Conservation (phyloP, 2,113 vertebrate genomes). For the Oreotragus oreotragus region DNA sequence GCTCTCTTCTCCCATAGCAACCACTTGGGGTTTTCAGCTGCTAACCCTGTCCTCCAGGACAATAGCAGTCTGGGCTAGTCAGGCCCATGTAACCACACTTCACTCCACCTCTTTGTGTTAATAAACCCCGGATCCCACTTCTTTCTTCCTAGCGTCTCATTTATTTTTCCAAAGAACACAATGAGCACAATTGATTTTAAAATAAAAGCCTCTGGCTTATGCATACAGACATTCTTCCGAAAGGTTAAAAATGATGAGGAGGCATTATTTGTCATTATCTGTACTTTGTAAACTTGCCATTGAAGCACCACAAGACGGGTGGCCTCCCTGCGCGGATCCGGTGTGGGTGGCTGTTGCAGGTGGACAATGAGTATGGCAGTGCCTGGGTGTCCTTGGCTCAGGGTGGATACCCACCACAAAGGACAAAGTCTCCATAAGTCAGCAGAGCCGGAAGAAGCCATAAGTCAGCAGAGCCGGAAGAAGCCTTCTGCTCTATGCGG, state of each 20-base stretch:
- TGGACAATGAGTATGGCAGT: background rate
- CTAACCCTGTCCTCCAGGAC: constrained; percentile 23
- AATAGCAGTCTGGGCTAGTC: background rate
- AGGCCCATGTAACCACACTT: background rate
- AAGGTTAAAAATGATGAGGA: constrained; percentile 56
- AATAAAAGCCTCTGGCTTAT: constrained; percentile 61
- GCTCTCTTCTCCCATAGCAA: constrained; percentile 10
- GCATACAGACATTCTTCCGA: constrained; percentile 61
- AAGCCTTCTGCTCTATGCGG: background rate
- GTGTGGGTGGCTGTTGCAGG: background rate
- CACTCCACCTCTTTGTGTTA: constrained; percentile 5
- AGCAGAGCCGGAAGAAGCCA: background rate
- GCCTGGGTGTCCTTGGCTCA: background rate
- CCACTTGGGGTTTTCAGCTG: constrained; percentile 30
- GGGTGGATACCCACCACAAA: background rate
- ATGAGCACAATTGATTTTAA: constrained; percentile 72
- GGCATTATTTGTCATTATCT: constrained; percentile 36
- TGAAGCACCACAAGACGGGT: background rate
- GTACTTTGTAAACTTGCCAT: constrained; percentile 16
- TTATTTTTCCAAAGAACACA: constrained; percentile 53
- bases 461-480: too few species aligned
- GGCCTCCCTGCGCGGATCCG: background rate
- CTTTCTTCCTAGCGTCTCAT: background rate
- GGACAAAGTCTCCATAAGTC: background rate
- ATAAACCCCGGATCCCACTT: background rate